A percentile compares a stretch with the other conserved stretches of the same genome.
These are phyloP conservation scores for Meloidogyne floridensis DNA, from an alignment of 1,140 invertebrate genomes.

Conservation along the genomic window DNA sequence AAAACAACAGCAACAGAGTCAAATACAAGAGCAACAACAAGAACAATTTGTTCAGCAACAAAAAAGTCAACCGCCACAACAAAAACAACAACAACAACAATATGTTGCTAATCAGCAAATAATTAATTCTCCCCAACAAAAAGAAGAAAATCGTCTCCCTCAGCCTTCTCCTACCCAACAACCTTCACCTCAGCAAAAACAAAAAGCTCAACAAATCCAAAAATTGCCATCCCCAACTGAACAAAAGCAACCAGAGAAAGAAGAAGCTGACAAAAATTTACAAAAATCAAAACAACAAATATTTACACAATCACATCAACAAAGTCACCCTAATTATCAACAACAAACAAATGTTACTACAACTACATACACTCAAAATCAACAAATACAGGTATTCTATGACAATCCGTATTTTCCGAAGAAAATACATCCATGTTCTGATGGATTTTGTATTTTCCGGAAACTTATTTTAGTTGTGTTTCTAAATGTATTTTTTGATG, in stretches of 20 bases:
- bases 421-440: too few species aligned
- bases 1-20: conserved; percentile 26
- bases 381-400: not conserved
- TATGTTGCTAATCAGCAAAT: not conserved
- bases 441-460: too few species aligned
- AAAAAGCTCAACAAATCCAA: not conserved
- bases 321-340: not conserved
- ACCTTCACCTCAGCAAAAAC: not conserved
- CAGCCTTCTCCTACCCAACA: not conserved
- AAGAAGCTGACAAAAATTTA: not conserved
- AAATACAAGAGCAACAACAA: conserved; percentile 19
- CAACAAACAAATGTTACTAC: not conserved
- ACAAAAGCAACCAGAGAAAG: conserved; percentile 24
- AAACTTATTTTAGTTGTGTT: too few species aligned
- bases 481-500: too few species aligned
- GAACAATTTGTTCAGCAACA: conserved; percentile 7
- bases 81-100: conserved; percentile 21
- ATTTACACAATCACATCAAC: not conserved
- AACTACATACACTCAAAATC: too few species aligned
- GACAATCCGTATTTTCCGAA: too few species aligned
- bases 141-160: not conserved
- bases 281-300: not conserved
- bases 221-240: too few species aligned
- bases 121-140: not conserved
- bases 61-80: too few species aligned